Percentiles rank a stretch among this genome's conserved stretches.
phyloP scores from a whole-genome alignment of 2,888 invertebrate species.

The Tinea semifulvella region DNA sequence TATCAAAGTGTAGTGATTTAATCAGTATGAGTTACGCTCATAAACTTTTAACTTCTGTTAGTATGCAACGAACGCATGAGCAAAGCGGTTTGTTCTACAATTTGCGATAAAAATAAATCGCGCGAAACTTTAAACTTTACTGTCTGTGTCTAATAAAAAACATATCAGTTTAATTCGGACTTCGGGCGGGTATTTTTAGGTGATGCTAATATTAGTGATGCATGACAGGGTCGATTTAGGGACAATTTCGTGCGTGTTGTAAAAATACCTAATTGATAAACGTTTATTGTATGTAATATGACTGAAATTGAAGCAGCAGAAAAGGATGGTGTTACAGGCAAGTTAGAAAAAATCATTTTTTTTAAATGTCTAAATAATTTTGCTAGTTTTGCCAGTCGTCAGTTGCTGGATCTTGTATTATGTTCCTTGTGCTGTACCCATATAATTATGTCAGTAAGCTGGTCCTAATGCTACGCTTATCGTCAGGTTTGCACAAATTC shows the following conservation, averaged over 20 bases:
- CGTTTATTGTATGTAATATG: constrained; percentile 4
- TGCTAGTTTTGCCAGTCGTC: no score
- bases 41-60: no score
- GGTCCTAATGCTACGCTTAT: no score
- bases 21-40: no score
- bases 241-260: constrained; percentile 24
- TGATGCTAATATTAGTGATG: constrained; percentile 26
- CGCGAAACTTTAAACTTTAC: constrained; percentile 2
- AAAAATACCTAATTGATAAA: constrained; percentile 13
- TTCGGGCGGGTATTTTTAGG: background rate
- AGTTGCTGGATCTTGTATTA: no score
- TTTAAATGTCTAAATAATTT: no score
- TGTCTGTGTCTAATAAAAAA: background rate
- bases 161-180: background rate
- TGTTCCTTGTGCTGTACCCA: no score
- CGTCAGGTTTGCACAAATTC: no score
- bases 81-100: background rate
- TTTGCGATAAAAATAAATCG: background rate
- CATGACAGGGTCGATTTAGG: constrained; percentile 32
- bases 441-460: no score
- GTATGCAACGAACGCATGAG: constrained; percentile 35
- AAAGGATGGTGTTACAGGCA: background rate
- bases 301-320: background rate
- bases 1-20: no score
- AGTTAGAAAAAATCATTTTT: no score